phyloP scores from a whole-genome alignment of 1,140 invertebrate species.

The Ephestia elutella region DNA sequence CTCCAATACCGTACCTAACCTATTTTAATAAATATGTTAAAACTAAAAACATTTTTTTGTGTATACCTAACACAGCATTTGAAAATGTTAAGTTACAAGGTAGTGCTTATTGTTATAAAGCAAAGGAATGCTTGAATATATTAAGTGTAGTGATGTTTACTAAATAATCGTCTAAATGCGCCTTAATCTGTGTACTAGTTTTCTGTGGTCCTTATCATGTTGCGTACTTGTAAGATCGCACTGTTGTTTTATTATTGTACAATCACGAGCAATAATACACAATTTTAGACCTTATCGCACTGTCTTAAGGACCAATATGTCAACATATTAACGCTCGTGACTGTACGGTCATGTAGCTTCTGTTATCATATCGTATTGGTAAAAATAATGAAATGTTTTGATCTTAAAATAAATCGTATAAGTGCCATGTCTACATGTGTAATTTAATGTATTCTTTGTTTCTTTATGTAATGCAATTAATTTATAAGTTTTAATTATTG shows the following conservation, averaged over 20 bases:
- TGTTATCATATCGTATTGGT: conserved; percentile 5
- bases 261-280: too few species aligned
- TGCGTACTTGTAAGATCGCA: conserved; percentile 16
- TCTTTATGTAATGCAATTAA: conserved; percentile 6
- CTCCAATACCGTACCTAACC: too few species aligned
- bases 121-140: conserved; percentile 29
- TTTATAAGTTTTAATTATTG: conserved; percentile 5
- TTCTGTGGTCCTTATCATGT: conserved; percentile 25
- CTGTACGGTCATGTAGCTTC: conserved; percentile 7
- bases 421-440: conserved; percentile 19
- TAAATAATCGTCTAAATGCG: conserved; percentile 38
- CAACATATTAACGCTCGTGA: too few species aligned
- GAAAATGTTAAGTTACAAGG: not conserved
- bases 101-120: conserved; percentile 34
- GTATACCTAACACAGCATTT: not conserved
- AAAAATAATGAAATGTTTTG: conserved; percentile 10
- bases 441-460: conserved; percentile 11
- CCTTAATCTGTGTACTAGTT: conserved; percentile 41
- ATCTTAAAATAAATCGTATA: conserved; percentile 8
- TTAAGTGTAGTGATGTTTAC: conserved; percentile 33
- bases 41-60: too few species aligned
- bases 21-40: too few species aligned
- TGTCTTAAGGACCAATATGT: too few species aligned
- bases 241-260: conserved; percentile 14
- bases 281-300: too few species aligned